Evolutionary conservation across 2,113 vertebrate genomes (phyloP), one percentile per base, ranked within the genome.

Genomic region (Holacanthus passer): DNA sequence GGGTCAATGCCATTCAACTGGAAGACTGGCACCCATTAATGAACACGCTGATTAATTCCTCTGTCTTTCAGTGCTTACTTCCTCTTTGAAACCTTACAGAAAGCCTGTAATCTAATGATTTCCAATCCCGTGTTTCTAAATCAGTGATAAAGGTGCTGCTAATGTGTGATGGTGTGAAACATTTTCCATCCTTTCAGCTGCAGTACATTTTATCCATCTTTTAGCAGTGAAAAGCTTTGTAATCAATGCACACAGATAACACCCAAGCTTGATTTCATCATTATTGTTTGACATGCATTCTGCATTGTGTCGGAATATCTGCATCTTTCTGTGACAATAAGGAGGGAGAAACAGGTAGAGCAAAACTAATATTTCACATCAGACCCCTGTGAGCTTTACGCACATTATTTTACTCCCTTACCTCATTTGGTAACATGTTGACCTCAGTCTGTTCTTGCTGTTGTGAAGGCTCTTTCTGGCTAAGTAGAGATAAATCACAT

Each of bases 371-470:
- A 41, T 29, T 27, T 67, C 31, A 66, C 7, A 20, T 43, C 45
- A 48, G 20, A 35, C 45, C 35, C 10, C 19, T 16, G 14, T 32
- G 22, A 37, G 27, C 45, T 59, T 41, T 14, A 22, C 4, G 16
- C 22, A 47, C 31, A n/a, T 20, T 7, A 12, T 47, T 55, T 29
- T 58, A 20, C 22, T 81, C 17, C 20, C 88, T 85, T 85, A 94
- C 93, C 89, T 92, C 58, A 4, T 74, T 69, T 45, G 73, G 53
- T 37, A 63, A 24, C 11, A 50, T 19, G 20, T 17, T 69, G 77
- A 48, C 60, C 5, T 87, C 76, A 37, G 76, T 56, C 32, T 75
- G 69, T 12, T 89, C 73, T 62, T 66, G 69, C 9, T 78, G 69
- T 48, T 83, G 86, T 60, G 56, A 74, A 53, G 59, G 17, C 24